Base-by-base conservation (phyloP, 1,140 invertebrate species). In the Antheraea mylitta region DNA sequence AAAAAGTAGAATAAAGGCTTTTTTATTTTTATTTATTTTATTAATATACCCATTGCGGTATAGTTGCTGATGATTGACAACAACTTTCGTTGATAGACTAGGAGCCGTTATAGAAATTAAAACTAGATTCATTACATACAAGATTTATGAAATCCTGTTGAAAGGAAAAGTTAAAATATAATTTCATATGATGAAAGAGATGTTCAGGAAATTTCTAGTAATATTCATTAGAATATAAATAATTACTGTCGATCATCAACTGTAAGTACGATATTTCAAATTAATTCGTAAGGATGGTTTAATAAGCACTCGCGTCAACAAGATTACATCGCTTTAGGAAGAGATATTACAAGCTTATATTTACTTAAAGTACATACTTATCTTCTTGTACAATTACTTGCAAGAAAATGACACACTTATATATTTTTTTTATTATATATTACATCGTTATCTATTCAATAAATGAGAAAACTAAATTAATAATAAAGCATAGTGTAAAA, bases 311-410 rank as follows among this genome's bases (percentile, higher is more conserved):
- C 66, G 71, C 73, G 76, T 80, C 71, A 80, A 78, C 72, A 73
- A 72, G 73, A 75, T 75, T 75, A 78, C 73, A 76, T 71, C 66
- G 74, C 76, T 73, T 75, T 67, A 71, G 60, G 64, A 68, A 67
- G 58, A 71, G 69, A 78, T 78, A 80, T 81, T 81, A 77, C 70
- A 73, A 73, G 77, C 64, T 77, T 38, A 67, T 71, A 64, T 66
- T 71, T 71, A 59, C 62, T 53, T 58, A 53, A 67, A 67, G 66
- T 68, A 68, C 64, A 13, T 66, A 45, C 69, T 68, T 66, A 62
- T 13, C 64, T 18, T 36, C 38, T 9, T 13, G 58, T 72, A 72
- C 67, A 72, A 58, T 69, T 9, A 11, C 48, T n/a, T 37, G 58
- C 71, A 64, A 53, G 16, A 13, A n/a, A 53, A 53, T 53, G n/a